Evolutionary conservation across 2,888 invertebrate genomes (phyloP).

Genomic region (Beris morrisii): DNA sequence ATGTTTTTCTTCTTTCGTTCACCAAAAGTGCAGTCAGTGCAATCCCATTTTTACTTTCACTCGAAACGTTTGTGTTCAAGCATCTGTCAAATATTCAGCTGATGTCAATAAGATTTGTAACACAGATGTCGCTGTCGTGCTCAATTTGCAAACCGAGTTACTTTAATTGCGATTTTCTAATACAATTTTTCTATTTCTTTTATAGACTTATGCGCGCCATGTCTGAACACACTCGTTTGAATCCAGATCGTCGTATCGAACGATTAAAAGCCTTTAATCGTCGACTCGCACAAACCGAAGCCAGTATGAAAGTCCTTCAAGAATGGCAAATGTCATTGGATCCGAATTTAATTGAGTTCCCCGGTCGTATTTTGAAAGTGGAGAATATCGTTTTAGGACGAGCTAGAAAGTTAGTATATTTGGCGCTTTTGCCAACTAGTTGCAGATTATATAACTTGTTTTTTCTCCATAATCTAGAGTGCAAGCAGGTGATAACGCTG

Average conservation of each 20-base stretch:
- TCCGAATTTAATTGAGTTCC: conserved; percentile 63
- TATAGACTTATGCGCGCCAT: conserved; percentile 67
- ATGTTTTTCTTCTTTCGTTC: not conserved
- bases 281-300: conserved; percentile 60
- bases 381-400: conserved; percentile 66
- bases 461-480: conserved; percentile 35
- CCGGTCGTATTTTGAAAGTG: conserved; percentile 65
- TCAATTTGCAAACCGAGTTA: not conserved
- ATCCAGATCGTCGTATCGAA: conserved; percentile 68
- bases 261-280: conserved; percentile 69
- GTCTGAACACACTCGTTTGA: conserved; percentile 75
- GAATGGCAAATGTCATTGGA: conserved; percentile 75
- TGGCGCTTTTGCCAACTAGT: conserved; percentile 20
- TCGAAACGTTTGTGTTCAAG: not conserved
- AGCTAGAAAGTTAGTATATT: conserved; percentile 44
- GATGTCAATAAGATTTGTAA: not conserved
- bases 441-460: not conserved
- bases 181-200: not conserved
- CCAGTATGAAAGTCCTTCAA: conserved; percentile 63
- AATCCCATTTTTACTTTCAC: not conserved
- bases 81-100: not conserved
- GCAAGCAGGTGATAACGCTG: conserved; percentile 63
- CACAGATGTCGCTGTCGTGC: not conserved
- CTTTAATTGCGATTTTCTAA: not conserved
- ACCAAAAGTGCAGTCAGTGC: not conserved